These are phyloP conservation scores for Notiomystis cincta DNA, from an alignment of 2,113 vertebrate species.

Conservation along the genomic window DNA sequence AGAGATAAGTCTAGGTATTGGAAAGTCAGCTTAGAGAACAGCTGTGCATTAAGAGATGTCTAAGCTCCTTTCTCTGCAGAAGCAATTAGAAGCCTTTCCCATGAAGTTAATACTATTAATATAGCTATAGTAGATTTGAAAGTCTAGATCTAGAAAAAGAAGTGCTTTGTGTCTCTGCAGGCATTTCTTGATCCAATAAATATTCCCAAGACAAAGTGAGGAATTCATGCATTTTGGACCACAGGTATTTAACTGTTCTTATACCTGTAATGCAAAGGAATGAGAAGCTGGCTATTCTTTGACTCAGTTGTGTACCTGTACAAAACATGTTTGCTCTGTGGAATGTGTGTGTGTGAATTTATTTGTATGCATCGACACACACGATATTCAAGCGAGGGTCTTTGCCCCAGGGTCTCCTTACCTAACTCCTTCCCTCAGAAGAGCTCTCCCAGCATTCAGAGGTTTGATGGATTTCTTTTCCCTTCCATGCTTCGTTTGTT, in stretches of 20 bases:
- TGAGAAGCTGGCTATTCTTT: neutral
- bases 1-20: neutral
- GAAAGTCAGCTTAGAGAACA: neutral
- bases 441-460: neutral
- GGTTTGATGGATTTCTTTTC: neutral
- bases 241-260: neutral
- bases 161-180: neutral
- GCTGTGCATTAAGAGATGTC: neutral
- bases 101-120: neutral
- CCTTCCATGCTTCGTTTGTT: neutral
- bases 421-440: neutral
- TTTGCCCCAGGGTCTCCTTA: neutral
- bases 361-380: neutral
- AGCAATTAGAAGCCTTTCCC: neutral
- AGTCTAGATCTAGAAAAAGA: neutral
- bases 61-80: neutral
- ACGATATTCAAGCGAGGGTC: neutral
- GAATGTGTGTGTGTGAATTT: too few relatives aligned
- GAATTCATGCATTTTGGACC: fast-evolving
- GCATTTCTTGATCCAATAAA: neutral
- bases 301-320: neutral
- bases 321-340: fast-evolving
- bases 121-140: neutral
- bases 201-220: neutral
- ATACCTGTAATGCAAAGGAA: neutral